Conservation (phyloP, 2,113 vertebrate genomes). For the Melanerpes aurifrons region DNA sequence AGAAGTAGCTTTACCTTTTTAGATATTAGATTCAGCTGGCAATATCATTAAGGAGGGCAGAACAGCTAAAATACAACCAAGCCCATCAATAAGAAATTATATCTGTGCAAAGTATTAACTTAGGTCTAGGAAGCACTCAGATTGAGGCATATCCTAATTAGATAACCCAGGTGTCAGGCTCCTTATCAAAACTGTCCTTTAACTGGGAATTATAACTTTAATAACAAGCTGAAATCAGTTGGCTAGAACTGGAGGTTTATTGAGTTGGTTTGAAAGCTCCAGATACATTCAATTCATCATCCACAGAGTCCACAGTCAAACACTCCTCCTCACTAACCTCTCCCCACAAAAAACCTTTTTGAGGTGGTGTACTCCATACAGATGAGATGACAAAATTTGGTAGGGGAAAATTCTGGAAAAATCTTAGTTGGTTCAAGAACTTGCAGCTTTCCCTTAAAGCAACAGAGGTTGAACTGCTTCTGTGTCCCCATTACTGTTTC, state of each 20-base stretch:
- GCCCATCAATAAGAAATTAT: slow-evolving; percentile 30
- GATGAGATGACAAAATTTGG: background rate
- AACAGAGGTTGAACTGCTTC: background rate
- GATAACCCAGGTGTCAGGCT: background rate
- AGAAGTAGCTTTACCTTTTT: slow-evolving; percentile 36
- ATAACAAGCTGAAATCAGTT: background rate
- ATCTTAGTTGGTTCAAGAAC: background rate
- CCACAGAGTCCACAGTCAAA: background rate
- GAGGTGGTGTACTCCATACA: background rate
- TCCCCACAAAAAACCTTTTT: background rate
- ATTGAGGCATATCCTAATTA: slow-evolving; percentile 6
- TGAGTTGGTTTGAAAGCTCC: background rate
- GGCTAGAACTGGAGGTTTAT: background rate
- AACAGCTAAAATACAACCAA: slow-evolving; percentile 27
- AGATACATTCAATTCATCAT: background rate
- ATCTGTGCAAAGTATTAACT: slow-evolving; percentile 27
- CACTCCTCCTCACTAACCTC: background rate
- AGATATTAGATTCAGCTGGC: background rate
- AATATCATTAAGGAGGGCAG: slow-evolving; percentile 17
- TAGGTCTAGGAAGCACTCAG: background rate
- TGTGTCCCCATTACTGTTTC: background rate
- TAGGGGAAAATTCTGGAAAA: background rate
- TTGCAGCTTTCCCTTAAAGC: background rate
- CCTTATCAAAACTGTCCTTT: slow-evolving; percentile 1
- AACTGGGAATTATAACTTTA: background rate